Base-by-base conservation (phyloP, 2,888 invertebrate genomes). In the Craniophora ligustri region DNA sequence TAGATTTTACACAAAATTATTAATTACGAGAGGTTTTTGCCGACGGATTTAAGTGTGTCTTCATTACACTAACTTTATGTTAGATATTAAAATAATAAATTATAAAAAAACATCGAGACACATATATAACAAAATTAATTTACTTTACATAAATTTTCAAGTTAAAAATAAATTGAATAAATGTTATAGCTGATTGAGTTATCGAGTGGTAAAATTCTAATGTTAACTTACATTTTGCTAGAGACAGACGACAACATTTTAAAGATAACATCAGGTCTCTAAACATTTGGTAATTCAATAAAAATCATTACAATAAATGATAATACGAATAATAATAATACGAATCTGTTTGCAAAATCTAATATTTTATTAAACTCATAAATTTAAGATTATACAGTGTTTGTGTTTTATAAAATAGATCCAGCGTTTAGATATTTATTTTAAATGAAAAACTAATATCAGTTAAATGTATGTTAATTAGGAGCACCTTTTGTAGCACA, bases 401-500 rank as follows among this genome's bases (percentile, higher is more conserved):
- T 28, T 23, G 11, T n/a, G 13, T 36, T 38, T 28, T n/a, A 10
- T 14, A 8, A 2, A 41, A 36, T 19, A 6, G 21, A 16, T 18
- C n/a, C n/a, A n/a, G 0, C 6, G 15, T 6, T 11, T 4, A 14
- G 28, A 13, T 10, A 11, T 47, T 31, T 0, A 40, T 35, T 47
- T 31, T 13, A 3, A 38, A 30, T 32, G 4, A 5, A 41, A 28
- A 30, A 42, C 8, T 26, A 23, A 44, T 45, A 46, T 36, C 30
- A 42, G 57, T 49, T 0, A 41, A 39, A 70, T 67, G 47, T 32
- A 54, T 53, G 60, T 67, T 57, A 61, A 58, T 36, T 26, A 39
- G 44, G 5, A 30, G 23, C 28, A 55, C 48, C 53, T 48, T 26
- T 56, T 68, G 48, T 41, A 34, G 23, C 54, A 7, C 30, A 42